Base-by-base conservation (phyloP, 2,797 vertebrate genomes). In the Phoeniculus purpureus region DNA sequence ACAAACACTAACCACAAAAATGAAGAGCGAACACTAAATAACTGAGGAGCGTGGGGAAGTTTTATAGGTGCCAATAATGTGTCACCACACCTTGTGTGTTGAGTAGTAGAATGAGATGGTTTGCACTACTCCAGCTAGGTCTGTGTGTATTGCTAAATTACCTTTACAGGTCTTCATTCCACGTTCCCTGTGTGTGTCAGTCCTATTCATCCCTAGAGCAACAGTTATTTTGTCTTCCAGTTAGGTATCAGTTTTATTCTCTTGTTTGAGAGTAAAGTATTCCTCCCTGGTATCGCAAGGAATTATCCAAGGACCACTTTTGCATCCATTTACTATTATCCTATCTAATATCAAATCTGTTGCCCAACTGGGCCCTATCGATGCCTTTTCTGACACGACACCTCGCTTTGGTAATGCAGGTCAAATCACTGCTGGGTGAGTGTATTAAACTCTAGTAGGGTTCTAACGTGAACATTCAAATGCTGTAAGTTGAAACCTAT, bases 31-130 rank as follows among this genome's bases (percentile, higher is more conserved):
- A 64, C 7, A 56, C 10, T 6, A 34, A 79, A 61, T 37, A 52
- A 61, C 9, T 56, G 51, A 89, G 87, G 23, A 14, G n/a, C 43
- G 64, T 0, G 6, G 2, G 3, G 29, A 64, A 77, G 22, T 85
- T 68, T 31, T 45, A 0, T 5, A 84, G 76, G 47, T 11, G 20
- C 52, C 25, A 62, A 10, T 51, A 75, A 50, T 8, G 9, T 4
- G 2, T 32, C 58, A 67, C 77, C 55, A 55, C n/a, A 48, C 48
- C 32, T 31, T n/a, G 0, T 6, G 1, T 1, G 2, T 10, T 9
- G 5, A 86, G 20, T 9, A 26, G 48, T 16, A 59, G 15, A 66
- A 87, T 29, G 22, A 75, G 74, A 47, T 29, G 20, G 45, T 85
- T 87, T 54, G 50, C 58, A 31, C 31, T 62, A 76, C 17, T 22